phyloP scores from a whole-genome alignment of 1,140 invertebrate species.

The Drosophila parvula region DNA sequence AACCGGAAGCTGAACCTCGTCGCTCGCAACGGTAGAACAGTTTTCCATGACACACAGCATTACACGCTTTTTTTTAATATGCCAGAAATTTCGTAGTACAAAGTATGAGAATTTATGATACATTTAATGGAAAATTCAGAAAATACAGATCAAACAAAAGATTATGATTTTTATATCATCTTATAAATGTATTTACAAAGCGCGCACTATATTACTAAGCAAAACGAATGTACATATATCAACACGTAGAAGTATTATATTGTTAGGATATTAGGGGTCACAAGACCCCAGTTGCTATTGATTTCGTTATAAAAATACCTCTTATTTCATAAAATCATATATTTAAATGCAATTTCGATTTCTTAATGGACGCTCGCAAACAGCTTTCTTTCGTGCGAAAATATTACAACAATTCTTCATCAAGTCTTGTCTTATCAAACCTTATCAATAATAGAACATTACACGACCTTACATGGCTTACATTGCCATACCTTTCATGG shows the following conservation, averaged over 20 bases:
- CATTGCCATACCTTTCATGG: no score
- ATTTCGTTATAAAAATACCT: no score
- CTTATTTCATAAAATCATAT: neutral
- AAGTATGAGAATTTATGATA: no score
- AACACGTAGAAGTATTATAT: neutral
- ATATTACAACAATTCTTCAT: neutral
- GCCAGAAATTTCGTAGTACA: neutral
- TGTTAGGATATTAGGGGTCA: no score
- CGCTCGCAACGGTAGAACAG: conserved; percentile 49
- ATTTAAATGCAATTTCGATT: no score
- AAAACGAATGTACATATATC: neutral
- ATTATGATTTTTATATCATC: no score
- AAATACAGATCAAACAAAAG: neutral
- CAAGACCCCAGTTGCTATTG: no score
- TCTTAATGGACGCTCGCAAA: no score
- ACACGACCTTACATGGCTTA: neutral
- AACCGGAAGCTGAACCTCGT: conserved; percentile 59
- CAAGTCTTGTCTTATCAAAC: neutral
- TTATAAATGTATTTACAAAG: no score
- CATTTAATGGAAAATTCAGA: neutral
- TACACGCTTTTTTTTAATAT: conserved; percentile 7
- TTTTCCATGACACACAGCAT: conserved; percentile 45
- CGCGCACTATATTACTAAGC: neutral
- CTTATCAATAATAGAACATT: conserved; percentile 4
- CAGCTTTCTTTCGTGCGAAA: neutral